A percentile compares a stretch with the other conserved stretches of the same genome.
Evolutionary conservation across 2,888 invertebrate species (phyloP).

Genomic region (Pherbina coryleti): DNA sequence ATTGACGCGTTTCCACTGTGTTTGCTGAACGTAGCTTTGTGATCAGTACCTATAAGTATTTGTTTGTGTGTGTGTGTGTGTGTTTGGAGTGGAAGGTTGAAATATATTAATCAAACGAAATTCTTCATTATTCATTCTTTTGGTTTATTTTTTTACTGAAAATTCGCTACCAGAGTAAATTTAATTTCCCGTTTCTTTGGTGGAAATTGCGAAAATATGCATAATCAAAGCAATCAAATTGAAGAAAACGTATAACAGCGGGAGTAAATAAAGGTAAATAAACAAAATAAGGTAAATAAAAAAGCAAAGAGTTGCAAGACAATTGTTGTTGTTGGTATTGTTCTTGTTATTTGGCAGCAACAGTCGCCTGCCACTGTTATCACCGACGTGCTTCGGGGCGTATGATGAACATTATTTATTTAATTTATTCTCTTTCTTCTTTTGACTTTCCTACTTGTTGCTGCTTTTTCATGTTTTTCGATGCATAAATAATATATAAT

Average conservation of each 20-base stretch:
- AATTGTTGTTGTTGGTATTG: neutral
- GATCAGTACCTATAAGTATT: constrained; percentile 80
- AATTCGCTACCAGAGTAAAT: neutral
- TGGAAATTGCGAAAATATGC: neutral
- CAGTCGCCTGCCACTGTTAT: neutral
- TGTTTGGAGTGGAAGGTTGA: neutral
- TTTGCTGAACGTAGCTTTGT: constrained; percentile 93
- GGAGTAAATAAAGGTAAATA: too few species aligned
- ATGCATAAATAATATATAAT: neutral
- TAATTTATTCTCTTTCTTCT: constrained; percentile 10
- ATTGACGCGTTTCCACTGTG: constrained; percentile 90
- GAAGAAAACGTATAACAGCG: neutral
- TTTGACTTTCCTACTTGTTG: neutral
- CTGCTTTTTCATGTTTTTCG: neutral
- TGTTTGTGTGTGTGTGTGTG: neutral
- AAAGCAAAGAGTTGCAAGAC: neutral
- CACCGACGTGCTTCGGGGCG: constrained; percentile 4
- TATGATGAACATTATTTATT: constrained; percentile 30
- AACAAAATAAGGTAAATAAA: neutral
- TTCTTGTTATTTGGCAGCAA: neutral
- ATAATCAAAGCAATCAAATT: constrained; percentile 7
- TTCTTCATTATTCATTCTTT: neutral
- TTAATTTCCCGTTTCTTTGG: neutral
- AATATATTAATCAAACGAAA: neutral
- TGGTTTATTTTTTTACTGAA: neutral